Conservation (phyloP, 2,888 invertebrate species). For the Proisotoma minuta region DNA sequence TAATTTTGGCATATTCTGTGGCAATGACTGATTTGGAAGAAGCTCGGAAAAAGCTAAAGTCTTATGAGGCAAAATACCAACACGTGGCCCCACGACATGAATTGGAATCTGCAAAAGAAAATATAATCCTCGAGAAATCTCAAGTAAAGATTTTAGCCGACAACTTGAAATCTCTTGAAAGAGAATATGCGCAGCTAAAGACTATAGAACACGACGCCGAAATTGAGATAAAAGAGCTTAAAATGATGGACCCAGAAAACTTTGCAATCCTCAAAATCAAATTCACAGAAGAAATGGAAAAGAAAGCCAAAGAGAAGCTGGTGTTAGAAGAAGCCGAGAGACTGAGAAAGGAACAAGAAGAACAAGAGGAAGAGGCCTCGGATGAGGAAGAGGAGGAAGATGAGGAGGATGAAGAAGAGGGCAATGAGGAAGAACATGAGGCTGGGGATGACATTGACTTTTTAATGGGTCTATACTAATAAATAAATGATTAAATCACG, state of each 20-base stretch:
- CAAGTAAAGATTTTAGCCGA: conserved; percentile 7
- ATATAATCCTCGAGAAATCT: conserved; percentile 14
- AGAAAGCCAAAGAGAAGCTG: background rate
- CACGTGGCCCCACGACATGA: conserved; percentile 35
- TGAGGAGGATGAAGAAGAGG: conserved; percentile 6
- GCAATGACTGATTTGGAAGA: conserved; percentile 29
- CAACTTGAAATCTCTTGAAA: conserved; percentile 10
- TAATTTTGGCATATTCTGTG: conserved; percentile 26
- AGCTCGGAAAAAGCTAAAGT: conserved; percentile 21
- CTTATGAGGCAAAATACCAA: conserved; percentile 35
- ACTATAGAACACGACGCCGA: conserved; percentile 14
- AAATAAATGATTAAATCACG: background rate
- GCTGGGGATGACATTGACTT: background rate
- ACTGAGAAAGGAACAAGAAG: background rate
- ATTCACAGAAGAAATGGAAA: background rate
- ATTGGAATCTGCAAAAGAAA: conserved; percentile 22
- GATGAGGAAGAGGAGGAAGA: conserved; percentile 17
- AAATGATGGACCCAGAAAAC: conserved; percentile 12
- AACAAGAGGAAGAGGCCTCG: background rate
- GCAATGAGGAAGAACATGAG: background rate
- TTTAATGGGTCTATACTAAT: background rate
- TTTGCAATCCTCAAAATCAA: conserved; percentile 17
- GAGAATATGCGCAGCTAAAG: conserved; percentile 9
- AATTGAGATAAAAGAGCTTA: conserved; percentile 22
- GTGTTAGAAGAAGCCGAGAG: background rate